Evolutionary conservation across 2,113 vertebrate genomes (phyloP).

Genomic region (Otolemur garnettii): DNA sequence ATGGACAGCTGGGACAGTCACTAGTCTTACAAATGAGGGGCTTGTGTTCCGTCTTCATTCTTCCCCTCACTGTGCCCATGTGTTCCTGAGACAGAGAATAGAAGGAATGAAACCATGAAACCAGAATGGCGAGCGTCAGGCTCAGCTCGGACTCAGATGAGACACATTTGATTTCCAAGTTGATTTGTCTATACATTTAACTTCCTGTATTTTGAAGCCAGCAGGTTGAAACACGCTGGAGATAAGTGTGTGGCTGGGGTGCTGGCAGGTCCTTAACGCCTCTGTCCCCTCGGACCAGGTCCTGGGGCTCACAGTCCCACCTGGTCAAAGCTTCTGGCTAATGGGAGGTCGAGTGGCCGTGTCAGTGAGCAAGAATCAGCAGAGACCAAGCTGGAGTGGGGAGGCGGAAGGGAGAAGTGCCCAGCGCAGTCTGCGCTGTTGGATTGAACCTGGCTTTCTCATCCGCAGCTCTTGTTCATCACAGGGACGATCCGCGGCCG

Average conservation of each 20-base stretch:
- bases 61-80: background rate
- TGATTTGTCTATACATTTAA: background rate
- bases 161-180: background rate
- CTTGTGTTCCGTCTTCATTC: constrained; percentile 22
- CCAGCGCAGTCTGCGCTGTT: background rate
- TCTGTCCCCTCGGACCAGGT: rapidly evolving
- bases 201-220: background rate
- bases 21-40: background rate
- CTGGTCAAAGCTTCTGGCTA: background rate
- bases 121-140: background rate
- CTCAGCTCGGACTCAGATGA: background rate
- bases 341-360: rapidly evolving
- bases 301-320: rapidly evolving
- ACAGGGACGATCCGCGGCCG: no score
- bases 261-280: rapidly evolving
- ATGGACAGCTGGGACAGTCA: constrained; percentile 38
- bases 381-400: rapidly evolving
- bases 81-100: background rate
- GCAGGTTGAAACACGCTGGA: background rate
- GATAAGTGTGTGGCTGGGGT: rapidly evolving
- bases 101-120: background rate
- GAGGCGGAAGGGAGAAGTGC: background rate
- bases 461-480: no score
- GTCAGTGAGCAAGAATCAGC: rapidly evolving
- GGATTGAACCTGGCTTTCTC: background rate